A percentile compares a stretch with the other conserved stretches of the same genome.
Evolutionary conservation across 2,113 vertebrate genomes (phyloP).

Genomic region (Platysteira castanea): DNA sequence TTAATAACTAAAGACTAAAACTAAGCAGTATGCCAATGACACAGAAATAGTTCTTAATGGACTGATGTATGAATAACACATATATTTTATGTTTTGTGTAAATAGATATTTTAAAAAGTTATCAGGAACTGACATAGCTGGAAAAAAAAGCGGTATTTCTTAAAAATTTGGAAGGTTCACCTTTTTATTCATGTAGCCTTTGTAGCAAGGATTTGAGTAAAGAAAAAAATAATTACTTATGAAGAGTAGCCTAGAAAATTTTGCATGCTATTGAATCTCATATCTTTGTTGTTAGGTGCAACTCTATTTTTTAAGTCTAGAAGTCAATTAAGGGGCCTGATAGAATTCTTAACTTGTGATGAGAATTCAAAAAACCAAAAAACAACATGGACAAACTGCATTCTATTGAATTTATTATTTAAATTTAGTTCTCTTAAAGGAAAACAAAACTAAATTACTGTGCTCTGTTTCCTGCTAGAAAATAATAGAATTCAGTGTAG

Average conservation of each 20-base stretch:
- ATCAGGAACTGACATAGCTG: neutral
- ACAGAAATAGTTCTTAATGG: neutral
- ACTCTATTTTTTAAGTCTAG: neutral
- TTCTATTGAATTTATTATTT: neutral
- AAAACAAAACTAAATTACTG: neutral
- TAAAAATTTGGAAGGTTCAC: neutral
- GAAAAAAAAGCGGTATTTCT: neutral
- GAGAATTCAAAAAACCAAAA: neutral
- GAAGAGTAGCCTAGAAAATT: neutral
- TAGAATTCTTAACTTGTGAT: neutral
- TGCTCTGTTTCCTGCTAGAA: neutral
- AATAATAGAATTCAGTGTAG: neutral
- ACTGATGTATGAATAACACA: neutral
- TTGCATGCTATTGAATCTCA: neutral
- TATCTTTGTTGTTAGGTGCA: neutral
- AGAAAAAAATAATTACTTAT: slow-evolving; percentile 7
- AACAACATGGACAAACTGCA: neutral
- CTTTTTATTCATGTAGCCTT: neutral
- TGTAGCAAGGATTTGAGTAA: neutral
- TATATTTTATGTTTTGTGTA: neutral
- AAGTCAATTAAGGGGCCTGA: neutral
- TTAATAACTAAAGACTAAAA: neutral
- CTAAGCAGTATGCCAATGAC: neutral
- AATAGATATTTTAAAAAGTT: neutral
- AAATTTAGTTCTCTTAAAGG: neutral